These are phyloP conservation scores for Egretta garzetta DNA, from an alignment of 2,113 vertebrate genomes.

Conservation along the genomic window DNA sequence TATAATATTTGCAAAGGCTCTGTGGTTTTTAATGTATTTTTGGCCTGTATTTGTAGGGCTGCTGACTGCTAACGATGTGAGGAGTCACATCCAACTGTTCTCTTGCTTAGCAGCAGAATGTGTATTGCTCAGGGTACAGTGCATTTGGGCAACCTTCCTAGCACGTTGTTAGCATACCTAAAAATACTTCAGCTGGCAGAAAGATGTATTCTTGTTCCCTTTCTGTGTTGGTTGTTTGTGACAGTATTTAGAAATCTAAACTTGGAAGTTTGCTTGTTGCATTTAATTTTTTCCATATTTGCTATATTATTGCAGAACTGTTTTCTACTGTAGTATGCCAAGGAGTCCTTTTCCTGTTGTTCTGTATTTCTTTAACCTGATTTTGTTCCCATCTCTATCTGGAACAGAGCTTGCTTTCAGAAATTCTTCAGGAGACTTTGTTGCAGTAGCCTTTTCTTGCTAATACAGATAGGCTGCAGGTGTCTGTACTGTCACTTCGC, in stretches of 20 bases:
- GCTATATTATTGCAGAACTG: not conserved
- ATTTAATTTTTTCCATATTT: not conserved
- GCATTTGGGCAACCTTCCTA: not conserved
- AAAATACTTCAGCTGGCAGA: not conserved
- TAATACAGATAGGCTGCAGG: not conserved
- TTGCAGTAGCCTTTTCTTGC: not conserved
- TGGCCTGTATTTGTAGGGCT: not conserved
- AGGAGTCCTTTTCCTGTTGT: not conserved
- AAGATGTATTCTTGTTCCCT: not conserved
- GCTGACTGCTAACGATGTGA: not conserved
- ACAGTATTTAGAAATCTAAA: not conserved
- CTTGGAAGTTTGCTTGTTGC: not conserved
- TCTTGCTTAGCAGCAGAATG: not conserved
- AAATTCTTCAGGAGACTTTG: not conserved
- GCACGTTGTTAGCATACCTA: not conserved
- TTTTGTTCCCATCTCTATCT: not conserved
- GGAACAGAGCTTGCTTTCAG: not conserved
- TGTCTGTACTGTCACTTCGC: not conserved
- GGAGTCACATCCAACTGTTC: not conserved
- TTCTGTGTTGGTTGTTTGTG: not conserved
- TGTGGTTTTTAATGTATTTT: not conserved
- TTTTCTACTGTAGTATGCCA: not conserved
- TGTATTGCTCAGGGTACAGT: not conserved
- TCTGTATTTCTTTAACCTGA: not conserved
- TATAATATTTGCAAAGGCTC: not conserved